A percentile compares a stretch with the other conserved stretches of the same genome.
phyloP scores from a whole-genome alignment of 2,113 vertebrate species.

The Neomonachus schauinslandi region DNA sequence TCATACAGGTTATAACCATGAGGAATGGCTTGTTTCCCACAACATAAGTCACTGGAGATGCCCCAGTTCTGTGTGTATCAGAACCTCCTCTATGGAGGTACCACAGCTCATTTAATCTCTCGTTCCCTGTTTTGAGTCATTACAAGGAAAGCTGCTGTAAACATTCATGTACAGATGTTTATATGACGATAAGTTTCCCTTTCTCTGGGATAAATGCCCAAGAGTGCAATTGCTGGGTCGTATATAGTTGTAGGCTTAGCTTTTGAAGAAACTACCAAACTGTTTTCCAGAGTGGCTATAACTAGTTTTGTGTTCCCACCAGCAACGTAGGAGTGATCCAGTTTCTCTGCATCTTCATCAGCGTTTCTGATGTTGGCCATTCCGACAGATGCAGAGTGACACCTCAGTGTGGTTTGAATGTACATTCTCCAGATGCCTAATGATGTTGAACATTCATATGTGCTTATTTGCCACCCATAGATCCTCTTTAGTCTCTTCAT shows the following conservation, averaged over 20 bases:
- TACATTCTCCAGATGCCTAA: neutral
- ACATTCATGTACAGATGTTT: neutral
- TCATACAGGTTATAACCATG: neutral
- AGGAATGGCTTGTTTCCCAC: neutral
- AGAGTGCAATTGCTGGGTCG: neutral
- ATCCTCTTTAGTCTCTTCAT: neutral
- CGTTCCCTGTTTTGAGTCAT: neutral
- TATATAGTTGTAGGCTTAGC: neutral
- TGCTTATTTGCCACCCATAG: neutral
- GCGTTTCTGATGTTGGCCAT: neutral
- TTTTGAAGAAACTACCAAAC: neutral
- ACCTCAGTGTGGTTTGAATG: neutral
- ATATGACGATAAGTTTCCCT: neutral
- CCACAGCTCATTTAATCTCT: neutral
- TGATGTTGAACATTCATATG: neutral
- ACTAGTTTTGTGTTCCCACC: neutral
- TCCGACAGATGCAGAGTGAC: neutral
- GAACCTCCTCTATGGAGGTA: neutral
- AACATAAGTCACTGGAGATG: neutral
- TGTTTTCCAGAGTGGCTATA: neutral
- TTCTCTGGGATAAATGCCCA: neutral
- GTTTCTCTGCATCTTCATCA: neutral
- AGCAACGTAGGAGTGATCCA: accelerated
- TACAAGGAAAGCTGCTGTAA: neutral
- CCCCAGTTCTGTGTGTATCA: neutral